These are phyloP conservation scores for Lamprologus lemairii DNA, from an alignment of 2,113 vertebrate genomes.

Conservation along the genomic window DNA sequence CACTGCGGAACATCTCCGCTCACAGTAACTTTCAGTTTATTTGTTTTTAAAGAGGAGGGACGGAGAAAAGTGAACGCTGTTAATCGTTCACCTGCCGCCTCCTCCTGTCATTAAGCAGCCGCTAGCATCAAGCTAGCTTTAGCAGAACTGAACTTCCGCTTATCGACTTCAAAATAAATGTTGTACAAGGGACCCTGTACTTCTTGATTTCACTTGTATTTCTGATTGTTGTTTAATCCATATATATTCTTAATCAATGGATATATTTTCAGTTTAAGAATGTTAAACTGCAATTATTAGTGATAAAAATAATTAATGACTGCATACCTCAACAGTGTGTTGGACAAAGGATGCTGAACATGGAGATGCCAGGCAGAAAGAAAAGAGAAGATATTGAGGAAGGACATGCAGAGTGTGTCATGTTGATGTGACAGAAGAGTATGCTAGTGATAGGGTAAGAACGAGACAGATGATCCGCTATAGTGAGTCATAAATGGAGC, in stretches of 20 bases:
- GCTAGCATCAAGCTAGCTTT: not conserved
- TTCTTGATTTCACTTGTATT: not conserved
- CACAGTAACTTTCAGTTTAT: not conserved
- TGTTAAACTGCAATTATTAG: not conserved
- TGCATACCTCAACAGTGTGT: not conserved
- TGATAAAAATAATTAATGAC: not conserved
- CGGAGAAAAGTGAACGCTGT: not conserved
- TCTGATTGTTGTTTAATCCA: not conserved
- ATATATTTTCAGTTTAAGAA: not conserved
- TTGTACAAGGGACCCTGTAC: fast-evolving
- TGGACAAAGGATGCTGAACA: not conserved
- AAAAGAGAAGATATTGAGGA: not conserved
- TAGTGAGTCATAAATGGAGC: not conserved
- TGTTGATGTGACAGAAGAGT: not conserved
- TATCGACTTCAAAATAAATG: slow-evolving; percentile 10
- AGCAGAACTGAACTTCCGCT: not conserved
- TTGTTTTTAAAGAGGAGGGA: not conserved
- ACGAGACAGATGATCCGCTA: not conserved
- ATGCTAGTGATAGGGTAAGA: not conserved
- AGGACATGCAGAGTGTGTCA: not conserved
- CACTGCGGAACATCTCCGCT: not conserved
- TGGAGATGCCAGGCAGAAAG: not conserved
- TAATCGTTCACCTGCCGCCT: slow-evolving; percentile 53
- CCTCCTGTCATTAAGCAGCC: not conserved
- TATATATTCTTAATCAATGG: fast-evolving